Evolutionary conservation across 2,113 vertebrate species (phyloP).

Genomic region (Oriolus oriolus): DNA sequence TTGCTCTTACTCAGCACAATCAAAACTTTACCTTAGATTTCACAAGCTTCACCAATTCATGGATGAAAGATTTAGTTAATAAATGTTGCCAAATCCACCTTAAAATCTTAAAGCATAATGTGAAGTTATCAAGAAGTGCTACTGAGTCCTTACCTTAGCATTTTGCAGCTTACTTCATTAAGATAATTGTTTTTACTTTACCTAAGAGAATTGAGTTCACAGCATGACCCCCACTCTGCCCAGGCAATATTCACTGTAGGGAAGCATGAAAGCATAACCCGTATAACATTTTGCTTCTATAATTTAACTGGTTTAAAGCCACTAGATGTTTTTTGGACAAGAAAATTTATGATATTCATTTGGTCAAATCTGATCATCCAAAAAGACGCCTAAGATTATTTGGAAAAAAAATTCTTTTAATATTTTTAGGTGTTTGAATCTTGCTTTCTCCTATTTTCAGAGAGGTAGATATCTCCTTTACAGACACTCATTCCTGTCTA

Average conservation of each 20-base stretch:
- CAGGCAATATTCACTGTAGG: neutral
- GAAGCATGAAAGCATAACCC: neutral
- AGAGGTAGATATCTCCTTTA: neutral
- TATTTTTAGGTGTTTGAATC: neutral
- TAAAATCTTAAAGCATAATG: neutral
- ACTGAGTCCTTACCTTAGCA: neutral
- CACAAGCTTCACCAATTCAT: neutral
- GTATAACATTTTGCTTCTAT: neutral
- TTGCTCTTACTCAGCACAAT: constrained; percentile 67
- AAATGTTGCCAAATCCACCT: neutral
- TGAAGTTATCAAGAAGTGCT: neutral
- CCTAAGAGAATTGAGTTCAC: neutral
- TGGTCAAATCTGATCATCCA: neutral
- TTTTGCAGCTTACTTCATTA: constrained; percentile 32
- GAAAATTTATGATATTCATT: neutral
- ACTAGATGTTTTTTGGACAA: neutral
- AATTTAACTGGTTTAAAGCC: neutral
- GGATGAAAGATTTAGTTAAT: neutral
- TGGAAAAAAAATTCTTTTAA: neutral
- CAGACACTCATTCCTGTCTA: neutral
- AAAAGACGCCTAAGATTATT: neutral
- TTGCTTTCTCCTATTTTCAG: neutral
- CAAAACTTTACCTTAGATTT: constrained; percentile 68
- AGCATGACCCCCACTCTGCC: neutral
- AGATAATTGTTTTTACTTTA: constrained; percentile 38